phyloP scores from a whole-genome alignment of 2,113 vertebrate species.

The Ondatra zibethicus region DNA sequence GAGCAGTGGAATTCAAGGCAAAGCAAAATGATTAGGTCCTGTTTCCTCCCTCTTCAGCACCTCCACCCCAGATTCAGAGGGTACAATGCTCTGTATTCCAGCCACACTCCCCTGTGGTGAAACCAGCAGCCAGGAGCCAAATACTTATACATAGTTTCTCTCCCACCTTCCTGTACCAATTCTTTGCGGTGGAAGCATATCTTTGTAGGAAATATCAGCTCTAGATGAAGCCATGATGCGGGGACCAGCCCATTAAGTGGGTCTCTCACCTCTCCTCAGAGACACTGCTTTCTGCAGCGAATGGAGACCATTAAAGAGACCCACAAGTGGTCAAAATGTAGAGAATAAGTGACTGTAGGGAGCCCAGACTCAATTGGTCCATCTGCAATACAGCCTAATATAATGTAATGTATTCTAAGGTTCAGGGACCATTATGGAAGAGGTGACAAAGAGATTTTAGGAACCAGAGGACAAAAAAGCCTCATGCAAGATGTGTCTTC shows the following conservation, averaged over 20 bases:
- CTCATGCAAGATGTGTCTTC: not conserved
- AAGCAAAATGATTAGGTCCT: conserved; percentile 49
- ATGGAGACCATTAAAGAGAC: not conserved
- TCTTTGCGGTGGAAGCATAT: not conserved
- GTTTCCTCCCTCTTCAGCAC: conserved; percentile 29
- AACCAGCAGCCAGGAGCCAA: not conserved
- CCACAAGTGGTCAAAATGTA: not conserved
- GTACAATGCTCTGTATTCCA: not conserved
- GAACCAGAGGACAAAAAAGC: not conserved
- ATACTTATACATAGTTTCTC: not conserved
- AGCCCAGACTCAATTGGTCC: not conserved
- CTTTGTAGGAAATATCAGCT: conserved; percentile 18
- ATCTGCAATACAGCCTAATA: not conserved
- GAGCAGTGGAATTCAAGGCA: conserved; percentile 50
- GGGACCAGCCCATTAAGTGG: not conserved
- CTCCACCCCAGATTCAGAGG: conserved; percentile 7
- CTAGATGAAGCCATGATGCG: not conserved
- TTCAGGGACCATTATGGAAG: not conserved
- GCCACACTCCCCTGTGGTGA: not conserved
- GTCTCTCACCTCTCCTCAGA: too few relatives aligned
- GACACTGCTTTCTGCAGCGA: not conserved
- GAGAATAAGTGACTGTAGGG: not conserved
- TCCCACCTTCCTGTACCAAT: not conserved
- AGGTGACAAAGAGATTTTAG: not conserved
- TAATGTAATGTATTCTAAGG: not conserved